These are phyloP conservation scores for Lissocephala sabroskyi DNA, from an alignment of 2,888 invertebrate species.

Conservation along the genomic window DNA sequence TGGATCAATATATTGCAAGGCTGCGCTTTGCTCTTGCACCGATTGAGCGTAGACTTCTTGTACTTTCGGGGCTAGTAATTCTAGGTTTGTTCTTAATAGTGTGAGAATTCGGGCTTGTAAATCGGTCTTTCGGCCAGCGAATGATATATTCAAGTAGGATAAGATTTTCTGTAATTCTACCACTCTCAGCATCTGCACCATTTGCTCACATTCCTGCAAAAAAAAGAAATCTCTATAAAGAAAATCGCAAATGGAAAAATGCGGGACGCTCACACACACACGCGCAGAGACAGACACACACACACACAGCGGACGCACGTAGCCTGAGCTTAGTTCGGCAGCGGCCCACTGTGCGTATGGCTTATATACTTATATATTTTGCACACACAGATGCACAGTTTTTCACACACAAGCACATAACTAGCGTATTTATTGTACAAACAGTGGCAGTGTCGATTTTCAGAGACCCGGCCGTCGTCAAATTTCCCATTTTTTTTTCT, in stretches of 20 bases:
- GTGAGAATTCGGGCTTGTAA: slow-evolving; percentile 82
- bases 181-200: slow-evolving; percentile 79
- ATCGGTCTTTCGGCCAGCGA: slow-evolving; percentile 86
- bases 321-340: no score
- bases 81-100: slow-evolving; percentile 79
- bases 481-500: no score
- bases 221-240: background rate
- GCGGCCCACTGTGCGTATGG: no score
- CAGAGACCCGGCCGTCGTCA: no score
- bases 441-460: no score
- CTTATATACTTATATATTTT: no score
- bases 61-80: slow-evolving; percentile 76
- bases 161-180: slow-evolving; percentile 88
- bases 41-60: slow-evolving; percentile 73
- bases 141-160: slow-evolving; percentile 84
- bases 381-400: no score
- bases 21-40: slow-evolving; percentile 57
- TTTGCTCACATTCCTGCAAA: slow-evolving; percentile 70
- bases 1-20: slow-evolving; percentile 56
- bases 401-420: no score
- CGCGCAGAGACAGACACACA: slow-evolving; percentile 7
- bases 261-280: slow-evolving; percentile 6
- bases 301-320: no score
- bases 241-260: background rate
- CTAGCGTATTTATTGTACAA: no score